Conservation (phyloP, 30 jellyfish, hydroid and myxozoan species). For the Rhopilema esculentum region DNA sequence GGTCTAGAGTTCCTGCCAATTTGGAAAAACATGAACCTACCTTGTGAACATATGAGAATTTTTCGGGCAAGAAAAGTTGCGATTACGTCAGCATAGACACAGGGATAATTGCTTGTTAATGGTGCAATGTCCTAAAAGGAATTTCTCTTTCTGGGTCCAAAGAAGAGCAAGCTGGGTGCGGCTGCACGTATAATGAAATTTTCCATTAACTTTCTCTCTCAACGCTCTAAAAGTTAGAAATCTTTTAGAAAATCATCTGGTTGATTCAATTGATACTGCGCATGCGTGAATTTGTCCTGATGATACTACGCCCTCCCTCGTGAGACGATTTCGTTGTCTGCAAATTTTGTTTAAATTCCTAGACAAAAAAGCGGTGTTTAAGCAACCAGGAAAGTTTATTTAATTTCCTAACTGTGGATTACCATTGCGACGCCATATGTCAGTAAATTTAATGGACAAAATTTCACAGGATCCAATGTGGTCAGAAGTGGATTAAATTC, state of each 20-base stretch:
- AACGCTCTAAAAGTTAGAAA: too few species aligned
- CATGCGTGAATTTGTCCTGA: neutral
- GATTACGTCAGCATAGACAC: too few species aligned
- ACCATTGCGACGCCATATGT: neutral
- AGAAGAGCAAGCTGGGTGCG: too few species aligned
- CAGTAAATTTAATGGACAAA: neutral
- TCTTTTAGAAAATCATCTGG: constrained; percentile 3
- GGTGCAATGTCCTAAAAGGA: too few species aligned
- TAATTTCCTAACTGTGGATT: neutral
- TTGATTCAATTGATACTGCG: neutral
- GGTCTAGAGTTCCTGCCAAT: neutral
- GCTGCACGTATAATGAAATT: too few species aligned
- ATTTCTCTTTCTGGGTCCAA: too few species aligned
- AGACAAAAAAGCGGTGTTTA: neutral
- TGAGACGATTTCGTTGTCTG: neutral
- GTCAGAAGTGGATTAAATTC: neutral
- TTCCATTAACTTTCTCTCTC: too few species aligned
- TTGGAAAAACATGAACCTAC: too few species aligned
- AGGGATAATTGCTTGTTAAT: too few species aligned
- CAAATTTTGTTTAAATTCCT: neutral
- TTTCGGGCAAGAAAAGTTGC: too few species aligned
- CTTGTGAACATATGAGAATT: too few species aligned
- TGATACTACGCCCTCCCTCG: neutral
- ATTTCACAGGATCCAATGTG: neutral
- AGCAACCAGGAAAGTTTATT: neutral